Percentiles rank a stretch among this genome's conserved stretches.
Evolutionary conservation across 2,113 vertebrate species (phyloP).

Genomic region (Morone saxatilis): DNA sequence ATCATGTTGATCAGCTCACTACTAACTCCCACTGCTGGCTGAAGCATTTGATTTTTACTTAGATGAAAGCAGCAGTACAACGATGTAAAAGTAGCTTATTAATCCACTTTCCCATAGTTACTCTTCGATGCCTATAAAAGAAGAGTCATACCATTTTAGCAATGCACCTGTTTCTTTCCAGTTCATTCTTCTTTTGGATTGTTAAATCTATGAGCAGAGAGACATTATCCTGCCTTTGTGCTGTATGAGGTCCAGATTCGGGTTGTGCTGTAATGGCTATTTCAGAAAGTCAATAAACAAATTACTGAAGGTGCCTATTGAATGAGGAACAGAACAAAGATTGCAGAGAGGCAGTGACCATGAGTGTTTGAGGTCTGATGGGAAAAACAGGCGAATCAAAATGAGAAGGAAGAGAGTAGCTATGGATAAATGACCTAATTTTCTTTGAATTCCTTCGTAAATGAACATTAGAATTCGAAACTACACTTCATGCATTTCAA

Average conservation of each 20-base stretch:
- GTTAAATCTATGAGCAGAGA: background rate
- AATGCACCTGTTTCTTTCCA: background rate
- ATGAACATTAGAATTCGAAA: background rate
- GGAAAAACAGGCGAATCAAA: background rate
- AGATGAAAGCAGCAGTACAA: background rate
- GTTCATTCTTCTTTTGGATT: background rate
- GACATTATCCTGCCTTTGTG: background rate
- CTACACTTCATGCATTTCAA: background rate
- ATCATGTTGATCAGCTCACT: background rate
- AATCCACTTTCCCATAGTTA: background rate
- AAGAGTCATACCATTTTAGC: background rate
- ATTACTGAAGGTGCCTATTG: background rate
- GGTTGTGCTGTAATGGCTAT: slow-evolving; percentile 19
- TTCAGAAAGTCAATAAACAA: slow-evolving; percentile 38
- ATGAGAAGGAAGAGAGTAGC: background rate
- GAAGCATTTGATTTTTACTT: background rate
- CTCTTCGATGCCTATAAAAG: too few relatives aligned
- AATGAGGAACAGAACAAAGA: background rate
- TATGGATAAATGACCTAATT: background rate
- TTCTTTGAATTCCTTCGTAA: background rate
- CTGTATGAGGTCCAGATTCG: background rate
- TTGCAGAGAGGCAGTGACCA: background rate
- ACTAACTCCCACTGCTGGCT: background rate
- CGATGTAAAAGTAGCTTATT: background rate
- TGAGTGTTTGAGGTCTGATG: background rate